phyloP scores from a whole-genome alignment of 2,113 vertebrate species.

The Tichodroma muraria region DNA sequence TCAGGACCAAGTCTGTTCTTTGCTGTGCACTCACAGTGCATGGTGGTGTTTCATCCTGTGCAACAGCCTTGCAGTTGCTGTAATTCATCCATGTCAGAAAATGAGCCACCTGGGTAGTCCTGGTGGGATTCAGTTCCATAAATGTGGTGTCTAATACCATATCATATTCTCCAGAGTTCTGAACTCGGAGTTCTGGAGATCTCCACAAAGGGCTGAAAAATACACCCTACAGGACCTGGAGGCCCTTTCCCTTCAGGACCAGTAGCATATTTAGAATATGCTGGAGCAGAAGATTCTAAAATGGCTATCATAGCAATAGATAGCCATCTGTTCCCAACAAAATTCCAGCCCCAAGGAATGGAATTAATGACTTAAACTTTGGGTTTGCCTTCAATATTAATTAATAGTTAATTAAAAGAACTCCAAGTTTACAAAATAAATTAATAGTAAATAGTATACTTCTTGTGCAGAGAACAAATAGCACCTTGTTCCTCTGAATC shows the following conservation, averaged over 20 bases:
- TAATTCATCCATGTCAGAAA: not conserved
- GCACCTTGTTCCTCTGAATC: not conserved
- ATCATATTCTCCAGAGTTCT: not conserved
- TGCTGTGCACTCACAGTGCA: not conserved
- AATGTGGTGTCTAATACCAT: not conserved
- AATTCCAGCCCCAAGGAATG: not conserved
- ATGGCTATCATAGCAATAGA: not conserved
- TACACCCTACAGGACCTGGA: not conserved
- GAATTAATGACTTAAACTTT: not conserved
- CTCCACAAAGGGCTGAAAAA: not conserved
- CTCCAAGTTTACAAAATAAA: not conserved
- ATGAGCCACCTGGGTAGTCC: not conserved
- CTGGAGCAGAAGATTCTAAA: not conserved
- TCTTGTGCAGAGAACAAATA: not conserved
- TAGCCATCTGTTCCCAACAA: not conserved
- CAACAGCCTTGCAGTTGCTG: not conserved
- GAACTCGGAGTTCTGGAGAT: not conserved
- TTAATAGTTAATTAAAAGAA: not conserved
- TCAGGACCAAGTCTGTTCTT: not conserved
- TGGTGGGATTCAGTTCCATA: not conserved
- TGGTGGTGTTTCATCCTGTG: not conserved
- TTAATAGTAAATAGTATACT: not conserved
- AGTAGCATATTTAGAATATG: not conserved
- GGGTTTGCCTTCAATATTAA: not conserved
- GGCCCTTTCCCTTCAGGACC: not conserved